Evolutionary conservation across 2,888 invertebrate species (phyloP).

Genomic region (Cephus pygmeus): DNA sequence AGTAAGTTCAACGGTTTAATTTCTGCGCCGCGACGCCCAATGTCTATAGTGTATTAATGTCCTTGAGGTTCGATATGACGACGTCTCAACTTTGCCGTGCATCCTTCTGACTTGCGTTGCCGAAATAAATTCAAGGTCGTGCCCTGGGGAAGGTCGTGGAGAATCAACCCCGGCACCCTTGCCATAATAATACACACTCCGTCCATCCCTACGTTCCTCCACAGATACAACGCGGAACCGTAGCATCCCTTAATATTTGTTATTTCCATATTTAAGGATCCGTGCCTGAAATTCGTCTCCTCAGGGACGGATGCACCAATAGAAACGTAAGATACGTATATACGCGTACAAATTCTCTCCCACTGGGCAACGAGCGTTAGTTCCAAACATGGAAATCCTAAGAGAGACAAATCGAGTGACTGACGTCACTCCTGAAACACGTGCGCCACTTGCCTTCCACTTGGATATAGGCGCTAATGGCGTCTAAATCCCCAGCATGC

Average conservation of each 20-base stretch:
- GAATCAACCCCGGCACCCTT: neutral
- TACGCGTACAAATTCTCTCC: neutral
- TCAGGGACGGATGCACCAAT: neutral
- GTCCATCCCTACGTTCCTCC: neutral
- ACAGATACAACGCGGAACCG: neutral
- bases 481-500: conserved; percentile 5
- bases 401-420: conserved; percentile 6
- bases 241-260: neutral
- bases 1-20: neutral
- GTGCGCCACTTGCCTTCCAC: conserved; percentile 37
- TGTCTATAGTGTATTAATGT: neutral
- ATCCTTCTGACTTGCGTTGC: neutral
- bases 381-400: conserved; percentile 25
- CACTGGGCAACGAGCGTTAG: conserved; percentile 16
- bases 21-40: neutral
- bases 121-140: neutral
- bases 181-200: neutral
- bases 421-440: conserved; percentile 43
- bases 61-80: neutral
- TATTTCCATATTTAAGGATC: neutral
- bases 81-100: neutral
- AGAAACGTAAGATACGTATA: neutral
- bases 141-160: neutral
- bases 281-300: neutral
- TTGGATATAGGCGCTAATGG: conserved; percentile 26